phyloP scores from a whole-genome alignment of 2,113 vertebrate genomes.

The Bubo blakistoni region DNA sequence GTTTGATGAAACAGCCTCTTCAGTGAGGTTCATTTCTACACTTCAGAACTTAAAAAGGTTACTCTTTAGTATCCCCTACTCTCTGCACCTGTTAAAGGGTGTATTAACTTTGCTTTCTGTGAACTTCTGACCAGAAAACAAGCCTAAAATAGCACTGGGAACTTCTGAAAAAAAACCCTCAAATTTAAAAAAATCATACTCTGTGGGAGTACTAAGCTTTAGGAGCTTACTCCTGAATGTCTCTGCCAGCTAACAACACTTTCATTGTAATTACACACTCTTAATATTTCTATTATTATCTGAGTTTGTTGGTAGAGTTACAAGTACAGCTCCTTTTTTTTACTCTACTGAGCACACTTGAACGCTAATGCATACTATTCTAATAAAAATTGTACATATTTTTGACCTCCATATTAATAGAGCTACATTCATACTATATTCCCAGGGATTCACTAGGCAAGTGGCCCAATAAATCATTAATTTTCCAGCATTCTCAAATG shows the following conservation, averaged over 20 bases:
- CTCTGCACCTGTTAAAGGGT: neutral
- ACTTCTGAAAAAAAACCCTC: neutral
- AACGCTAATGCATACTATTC: neutral
- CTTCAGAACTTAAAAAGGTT: neutral
- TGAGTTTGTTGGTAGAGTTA: neutral
- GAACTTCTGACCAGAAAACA: neutral
- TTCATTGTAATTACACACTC: neutral
- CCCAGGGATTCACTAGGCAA: neutral
- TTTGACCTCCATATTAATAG: neutral
- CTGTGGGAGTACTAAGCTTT: neutral
- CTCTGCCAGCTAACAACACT: neutral
- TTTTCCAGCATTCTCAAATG: neutral
- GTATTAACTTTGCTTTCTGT: neutral
- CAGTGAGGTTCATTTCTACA: neutral
- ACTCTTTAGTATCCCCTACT: too few species aligned
- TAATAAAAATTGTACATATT: neutral
- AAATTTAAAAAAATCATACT: neutral
- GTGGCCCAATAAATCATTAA: neutral
- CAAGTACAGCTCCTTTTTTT: neutral
- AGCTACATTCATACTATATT: neutral
- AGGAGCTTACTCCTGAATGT: neutral
- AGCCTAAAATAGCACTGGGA: neutral
- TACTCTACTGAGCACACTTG: neutral
- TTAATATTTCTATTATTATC: neutral
- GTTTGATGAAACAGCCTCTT: neutral